Base-by-base conservation (phyloP, 2,888 invertebrate species). In the Acrobasis consociella region DNA sequence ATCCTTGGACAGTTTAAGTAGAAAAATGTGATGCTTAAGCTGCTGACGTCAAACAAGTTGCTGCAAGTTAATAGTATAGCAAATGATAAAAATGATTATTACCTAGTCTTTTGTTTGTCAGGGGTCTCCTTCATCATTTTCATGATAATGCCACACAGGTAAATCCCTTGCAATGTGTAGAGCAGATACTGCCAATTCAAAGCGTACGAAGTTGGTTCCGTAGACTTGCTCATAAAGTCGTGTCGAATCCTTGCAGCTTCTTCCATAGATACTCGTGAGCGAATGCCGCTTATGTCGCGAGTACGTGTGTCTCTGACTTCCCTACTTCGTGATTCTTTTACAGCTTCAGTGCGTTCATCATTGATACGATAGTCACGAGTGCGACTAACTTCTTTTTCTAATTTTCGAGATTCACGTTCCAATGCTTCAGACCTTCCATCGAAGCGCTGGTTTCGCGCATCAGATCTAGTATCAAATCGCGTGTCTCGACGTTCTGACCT, bases 131-230 rank as follows among this genome's bases (percentile, higher is more conserved):
- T 70, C 62, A 83, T 58, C 68, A 82, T 69, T 63, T 87, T 83
- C 63, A 79, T 67, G 49, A 89, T 62, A 7, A 90, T 67, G 7
- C 82, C 75, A 65, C 83, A 78, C 31, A 90, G 63, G 66, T 91
- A 91, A 52, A 85, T 76, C 11, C 73, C 85, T 76, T 91, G 90
- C 60, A 91, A 53, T 13, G 82, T 78, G 67, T 87, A 89, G 58
- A 91, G 75, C n/a, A 86, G 52, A 62, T 82, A 80, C 69, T 85
- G 82, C 89, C 86, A 88, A 64, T 75, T 82, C 46, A 39, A 67
- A 59, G n/a, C 66, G 67, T 61, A 62, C 13, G 55, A 39, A n/a
- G 38, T 16, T 15, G 22, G 31, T 22, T 51, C 17, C 17, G 16
- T 13, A 2, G 9, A 51, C 38, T 50, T 51, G 13, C 9, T 51